Percentiles rank a stretch among this genome's conserved stretches.
phyloP scores from a whole-genome alignment of 2,113 vertebrate species.

The Perognathus longimembris region DNA sequence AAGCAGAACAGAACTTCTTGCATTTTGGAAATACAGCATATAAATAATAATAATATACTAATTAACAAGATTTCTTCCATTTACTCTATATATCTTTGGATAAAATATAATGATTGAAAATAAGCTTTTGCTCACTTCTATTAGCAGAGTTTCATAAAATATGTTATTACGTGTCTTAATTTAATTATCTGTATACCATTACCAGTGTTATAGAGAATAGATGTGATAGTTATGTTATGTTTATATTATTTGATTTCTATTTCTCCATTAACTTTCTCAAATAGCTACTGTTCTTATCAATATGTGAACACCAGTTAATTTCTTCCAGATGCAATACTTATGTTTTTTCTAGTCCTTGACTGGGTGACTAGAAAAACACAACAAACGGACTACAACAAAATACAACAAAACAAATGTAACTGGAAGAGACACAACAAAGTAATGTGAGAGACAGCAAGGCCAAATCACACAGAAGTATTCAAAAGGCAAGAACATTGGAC shows the following conservation, averaged over 20 bases:
- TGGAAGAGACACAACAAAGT: neutral
- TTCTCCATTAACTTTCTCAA: neutral
- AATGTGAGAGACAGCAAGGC: neutral
- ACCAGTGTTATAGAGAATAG: neutral
- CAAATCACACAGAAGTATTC: neutral
- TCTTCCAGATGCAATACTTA: neutral
- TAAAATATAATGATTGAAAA: neutral
- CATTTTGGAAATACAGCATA: neutral
- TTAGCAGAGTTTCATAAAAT: neutral
- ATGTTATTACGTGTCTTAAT: neutral
- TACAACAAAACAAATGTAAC: too few relatives aligned
- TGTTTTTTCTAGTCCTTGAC: neutral
- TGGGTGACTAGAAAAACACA: neutral
- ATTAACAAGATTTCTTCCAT: neutral
- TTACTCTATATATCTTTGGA: neutral
- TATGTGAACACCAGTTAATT: neutral
- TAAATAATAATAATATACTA: neutral
- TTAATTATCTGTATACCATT: neutral
- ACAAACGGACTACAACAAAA: too few relatives aligned
- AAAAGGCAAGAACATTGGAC: neutral
- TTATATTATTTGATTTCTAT: neutral
- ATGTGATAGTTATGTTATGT: neutral
- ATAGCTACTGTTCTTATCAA: neutral
- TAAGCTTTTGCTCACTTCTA: neutral
- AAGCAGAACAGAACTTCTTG: too few relatives aligned